phyloP scores from a whole-genome alignment of 2,888 invertebrate species.

The Hemaris fuciformis region DNA sequence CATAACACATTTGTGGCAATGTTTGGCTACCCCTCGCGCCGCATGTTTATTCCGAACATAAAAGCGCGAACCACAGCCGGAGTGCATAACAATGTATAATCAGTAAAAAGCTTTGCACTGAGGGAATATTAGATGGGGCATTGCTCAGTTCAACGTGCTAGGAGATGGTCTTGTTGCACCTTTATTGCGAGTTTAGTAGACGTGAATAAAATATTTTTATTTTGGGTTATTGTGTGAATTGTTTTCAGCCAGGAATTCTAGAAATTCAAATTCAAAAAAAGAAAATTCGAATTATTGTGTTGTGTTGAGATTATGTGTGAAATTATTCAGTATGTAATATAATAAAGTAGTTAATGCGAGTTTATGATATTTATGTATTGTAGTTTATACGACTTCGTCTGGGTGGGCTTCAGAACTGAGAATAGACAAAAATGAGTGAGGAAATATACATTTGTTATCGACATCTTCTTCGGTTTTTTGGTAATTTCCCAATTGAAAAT shows the following conservation, averaged over 20 bases:
- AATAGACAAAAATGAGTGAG: too few species aligned
- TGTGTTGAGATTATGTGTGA: too few species aligned
- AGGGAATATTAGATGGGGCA: conserved; percentile 1
- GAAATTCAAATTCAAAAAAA: too few species aligned
- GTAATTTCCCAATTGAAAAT: too few species aligned
- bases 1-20: background rate
- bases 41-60: background rate
- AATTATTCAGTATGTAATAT: too few species aligned
- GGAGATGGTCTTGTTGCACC: background rate
- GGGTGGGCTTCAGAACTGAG: too few species aligned
- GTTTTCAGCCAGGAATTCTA: background rate
- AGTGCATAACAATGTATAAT: conserved; percentile 7
- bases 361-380: too few species aligned
- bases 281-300: too few species aligned
- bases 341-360: too few species aligned
- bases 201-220: background rate
- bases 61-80: background rate
- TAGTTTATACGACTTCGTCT: too few species aligned
- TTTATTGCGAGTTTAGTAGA: background rate
- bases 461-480: too few species aligned
- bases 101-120: conserved; percentile 4
- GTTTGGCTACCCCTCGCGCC: background rate
- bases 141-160: background rate
- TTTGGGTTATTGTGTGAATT: background rate
- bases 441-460: too few species aligned